Conservation (phyloP, 1,140 invertebrate genomes). For the Bombus affinis region DNA sequence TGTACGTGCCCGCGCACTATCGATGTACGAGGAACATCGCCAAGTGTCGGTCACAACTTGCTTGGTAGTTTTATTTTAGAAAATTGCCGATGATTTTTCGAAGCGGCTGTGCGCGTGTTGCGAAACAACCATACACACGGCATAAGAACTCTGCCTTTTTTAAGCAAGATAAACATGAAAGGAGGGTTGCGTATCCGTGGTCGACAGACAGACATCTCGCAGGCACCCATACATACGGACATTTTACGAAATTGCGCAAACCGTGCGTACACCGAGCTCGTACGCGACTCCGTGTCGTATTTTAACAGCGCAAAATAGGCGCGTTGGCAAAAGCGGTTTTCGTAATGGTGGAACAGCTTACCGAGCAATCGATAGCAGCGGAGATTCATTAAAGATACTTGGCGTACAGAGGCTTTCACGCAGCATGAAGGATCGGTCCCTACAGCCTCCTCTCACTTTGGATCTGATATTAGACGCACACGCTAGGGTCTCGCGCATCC, state of each 20-base stretch:
- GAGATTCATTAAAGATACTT: conserved; percentile 57
- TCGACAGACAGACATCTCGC: not conserved
- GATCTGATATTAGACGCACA: conserved; percentile 54
- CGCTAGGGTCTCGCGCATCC: conserved; percentile 14
- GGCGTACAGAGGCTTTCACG: conserved; percentile 35
- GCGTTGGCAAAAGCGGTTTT: conserved; percentile 37
- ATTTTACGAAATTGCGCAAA: conserved; percentile 13
- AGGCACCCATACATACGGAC: too few species aligned
- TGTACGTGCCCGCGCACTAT: conserved; percentile 66
- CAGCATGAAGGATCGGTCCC: conserved; percentile 44
- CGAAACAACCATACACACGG: not conserved
- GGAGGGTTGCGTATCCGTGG: conserved; percentile 26
- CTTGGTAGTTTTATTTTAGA: not conserved
- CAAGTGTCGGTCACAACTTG: conserved; percentile 14
- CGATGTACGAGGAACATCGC: conserved; percentile 40
- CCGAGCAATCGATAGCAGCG: conserved; percentile 48
- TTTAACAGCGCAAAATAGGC: not conserved
- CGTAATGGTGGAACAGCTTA: conserved; percentile 51
- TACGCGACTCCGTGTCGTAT: conserved; percentile 8
- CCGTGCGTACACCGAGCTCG: not conserved
- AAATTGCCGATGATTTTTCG: conserved; percentile 17
- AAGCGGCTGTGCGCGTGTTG: not conserved
- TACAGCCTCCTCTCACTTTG: conserved; percentile 30
- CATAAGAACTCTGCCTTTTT: not conserved
- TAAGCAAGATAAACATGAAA: conserved; percentile 7